These are phyloP conservation scores for Menidia beryllina DNA, from an alignment of 2,113 vertebrate species.

Conservation along the genomic window DNA sequence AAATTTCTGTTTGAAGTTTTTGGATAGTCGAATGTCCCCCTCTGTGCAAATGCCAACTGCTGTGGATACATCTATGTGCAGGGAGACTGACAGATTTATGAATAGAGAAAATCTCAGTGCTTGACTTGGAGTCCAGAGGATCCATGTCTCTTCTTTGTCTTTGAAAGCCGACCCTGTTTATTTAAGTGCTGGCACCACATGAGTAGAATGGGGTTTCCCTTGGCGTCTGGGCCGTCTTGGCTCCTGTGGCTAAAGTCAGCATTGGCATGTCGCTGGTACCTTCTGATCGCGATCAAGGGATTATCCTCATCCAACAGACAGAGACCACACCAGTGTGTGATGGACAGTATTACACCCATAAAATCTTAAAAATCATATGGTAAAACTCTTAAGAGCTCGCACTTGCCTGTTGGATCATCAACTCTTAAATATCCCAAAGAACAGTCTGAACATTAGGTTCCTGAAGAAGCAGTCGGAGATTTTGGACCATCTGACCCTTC, in stretches of 20 bases:
- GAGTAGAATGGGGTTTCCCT: constrained; percentile 53
- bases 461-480: constrained; percentile 37
- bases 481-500: background rate
- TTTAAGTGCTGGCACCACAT: constrained; percentile 72
- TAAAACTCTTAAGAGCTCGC: background rate
- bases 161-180: constrained; percentile 78
- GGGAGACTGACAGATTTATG: constrained; percentile 62
- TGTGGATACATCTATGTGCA: constrained; percentile 24
- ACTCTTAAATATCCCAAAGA: constrained; percentile 16
- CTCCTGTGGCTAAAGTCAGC: constrained; percentile 75
- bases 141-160: constrained; percentile 66
- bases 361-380: constrained; percentile 6
- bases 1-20: constrained; percentile 7
- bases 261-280: constrained; percentile 58
- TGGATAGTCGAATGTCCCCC: background rate
- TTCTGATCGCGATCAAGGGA: constrained; percentile 71
- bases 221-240: constrained; percentile 59
- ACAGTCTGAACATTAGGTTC: constrained; percentile 56
- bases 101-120: constrained; percentile 46
- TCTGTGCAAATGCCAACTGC: constrained; percentile 20
- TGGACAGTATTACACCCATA: constrained; percentile 9
- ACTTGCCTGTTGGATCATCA: background rate
- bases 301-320: constrained; percentile 32
- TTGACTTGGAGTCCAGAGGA: constrained; percentile 54
- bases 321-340: constrained; percentile 20